Percentiles rank a stretch among this genome's conserved stretches.
Evolutionary conservation across 1,140 invertebrate genomes (phyloP).

Genomic region (Zaprionus ornatus): DNA sequence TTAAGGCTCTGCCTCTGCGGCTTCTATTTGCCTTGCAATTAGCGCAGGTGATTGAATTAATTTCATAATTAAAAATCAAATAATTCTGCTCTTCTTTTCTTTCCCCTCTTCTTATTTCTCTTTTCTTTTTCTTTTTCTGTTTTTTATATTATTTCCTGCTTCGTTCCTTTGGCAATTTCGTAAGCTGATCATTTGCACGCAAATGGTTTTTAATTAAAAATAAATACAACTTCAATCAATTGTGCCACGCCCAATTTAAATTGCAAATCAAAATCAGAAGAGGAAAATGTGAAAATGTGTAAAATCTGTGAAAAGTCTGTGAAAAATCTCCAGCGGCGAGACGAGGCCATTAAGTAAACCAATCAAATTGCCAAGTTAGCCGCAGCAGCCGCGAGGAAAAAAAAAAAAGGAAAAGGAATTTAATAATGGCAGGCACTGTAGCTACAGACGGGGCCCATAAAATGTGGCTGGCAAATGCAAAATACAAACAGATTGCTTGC

Average conservation of each 20-base stretch:
- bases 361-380: constrained; percentile 65
- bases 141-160: not conserved
- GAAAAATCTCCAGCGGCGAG: constrained; percentile 25
- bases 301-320: constrained; percentile 23
- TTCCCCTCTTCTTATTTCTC: not conserved
- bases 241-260: constrained; percentile 66
- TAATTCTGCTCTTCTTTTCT: not conserved
- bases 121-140: constrained; percentile 6
- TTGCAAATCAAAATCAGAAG: constrained; percentile 60
- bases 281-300: constrained; percentile 25
- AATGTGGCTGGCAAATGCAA: constrained; percentile 68
- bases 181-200: constrained; percentile 56
- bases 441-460: constrained; percentile 43
- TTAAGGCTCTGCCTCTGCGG: no score
- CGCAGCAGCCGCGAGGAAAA: constrained; percentile 1
- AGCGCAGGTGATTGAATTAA: constrained; percentile 20
- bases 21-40: not conserved
- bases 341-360: constrained; percentile 74
- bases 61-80: constrained; percentile 36
- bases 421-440: constrained; percentile 59
- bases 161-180: constrained; percentile 29
- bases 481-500: constrained; percentile 75
- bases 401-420: constrained; percentile 52
- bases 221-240: constrained; percentile 61
- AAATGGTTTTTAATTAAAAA: constrained; percentile 79